A percentile compares a stretch with the other conserved stretches of the same genome.
These are phyloP conservation scores for Plutomurus gul DNA, from an alignment of 1,140 invertebrate species.

Conservation along the genomic window DNA sequence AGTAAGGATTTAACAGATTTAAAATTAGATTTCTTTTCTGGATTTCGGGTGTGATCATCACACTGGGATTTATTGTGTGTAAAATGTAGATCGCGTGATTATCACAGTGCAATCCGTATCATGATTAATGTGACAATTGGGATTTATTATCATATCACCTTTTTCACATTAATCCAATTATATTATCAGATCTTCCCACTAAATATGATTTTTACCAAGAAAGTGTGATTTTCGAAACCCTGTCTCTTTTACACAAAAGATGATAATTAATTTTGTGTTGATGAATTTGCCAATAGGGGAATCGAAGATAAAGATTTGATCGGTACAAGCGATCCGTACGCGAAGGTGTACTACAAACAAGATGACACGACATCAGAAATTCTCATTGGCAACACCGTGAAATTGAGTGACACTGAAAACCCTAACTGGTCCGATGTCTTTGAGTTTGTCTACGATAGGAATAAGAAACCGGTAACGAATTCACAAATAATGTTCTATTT, in stretches of 20 bases:
- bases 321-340: slow-evolving; percentile 48
- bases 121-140: too few relatives aligned
- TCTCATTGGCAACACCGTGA: slow-evolving; percentile 32
- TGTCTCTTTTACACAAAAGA: too few relatives aligned
- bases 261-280: not conserved
- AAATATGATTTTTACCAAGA: too few relatives aligned
- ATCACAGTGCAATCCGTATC: too few relatives aligned
- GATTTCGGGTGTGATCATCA: not conserved
- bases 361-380: slow-evolving; percentile 18
- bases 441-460: slow-evolving; percentile 42
- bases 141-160: too few relatives aligned
- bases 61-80: not conserved
- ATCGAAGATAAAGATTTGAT: slow-evolving; percentile 42
- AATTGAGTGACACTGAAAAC: slow-evolving; percentile 46
- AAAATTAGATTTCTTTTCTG: not conserved
- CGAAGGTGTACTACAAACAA: slow-evolving; percentile 42
- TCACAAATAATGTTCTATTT: not conserved
- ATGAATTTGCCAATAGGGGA: not conserved
- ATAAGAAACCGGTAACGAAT: slow-evolving; percentile 41
- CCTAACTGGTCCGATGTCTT: slow-evolving; percentile 41
- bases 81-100: not conserved
- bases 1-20: not conserved
- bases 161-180: too few relatives aligned
- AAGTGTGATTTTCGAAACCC: too few relatives aligned
- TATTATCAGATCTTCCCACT: too few relatives aligned